phyloP scores from a whole-genome alignment of 2,888 invertebrate species.

The Euproctis similis region DNA sequence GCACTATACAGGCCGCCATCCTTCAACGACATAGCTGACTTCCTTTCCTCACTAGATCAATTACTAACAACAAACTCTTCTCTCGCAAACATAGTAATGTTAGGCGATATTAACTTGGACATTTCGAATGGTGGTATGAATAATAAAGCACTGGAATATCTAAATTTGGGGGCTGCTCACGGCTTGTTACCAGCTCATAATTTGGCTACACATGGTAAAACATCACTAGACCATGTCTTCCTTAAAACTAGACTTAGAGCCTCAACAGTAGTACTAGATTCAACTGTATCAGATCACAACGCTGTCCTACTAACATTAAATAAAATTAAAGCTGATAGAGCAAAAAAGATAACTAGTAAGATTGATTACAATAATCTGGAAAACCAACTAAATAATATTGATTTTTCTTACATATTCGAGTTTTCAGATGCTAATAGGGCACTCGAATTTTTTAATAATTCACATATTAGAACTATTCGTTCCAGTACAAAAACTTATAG shows the following conservation, averaged over 20 bases:
- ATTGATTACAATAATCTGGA: too few species aligned
- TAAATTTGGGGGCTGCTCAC: constrained; percentile 1
- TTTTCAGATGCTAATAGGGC: too few species aligned
- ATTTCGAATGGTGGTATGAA: background rate
- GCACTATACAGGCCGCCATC: background rate
- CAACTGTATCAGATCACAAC: background rate
- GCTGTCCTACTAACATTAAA: background rate
- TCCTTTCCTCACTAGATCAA: background rate
- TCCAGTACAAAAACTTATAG: too few species aligned
- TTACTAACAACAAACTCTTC: background rate
- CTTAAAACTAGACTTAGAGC: background rate
- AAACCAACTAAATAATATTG: too few species aligned
- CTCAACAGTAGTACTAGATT: background rate
- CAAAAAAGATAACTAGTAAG: too few species aligned
- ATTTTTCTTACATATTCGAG: too few species aligned
- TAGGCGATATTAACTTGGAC: background rate
- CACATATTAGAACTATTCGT: too few species aligned
- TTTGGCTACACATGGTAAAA: constrained; percentile 1
- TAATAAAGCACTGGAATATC: background rate
- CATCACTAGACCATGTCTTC: constrained; percentile 1
- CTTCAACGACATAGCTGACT: background rate
- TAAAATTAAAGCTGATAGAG: background rate
- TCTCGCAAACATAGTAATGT: background rate
- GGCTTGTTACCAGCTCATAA: background rate
- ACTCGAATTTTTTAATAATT: too few species aligned